Base-by-base conservation (phyloP, 2,113 vertebrate genomes). In the Periophthalmodon schlosseri region DNA sequence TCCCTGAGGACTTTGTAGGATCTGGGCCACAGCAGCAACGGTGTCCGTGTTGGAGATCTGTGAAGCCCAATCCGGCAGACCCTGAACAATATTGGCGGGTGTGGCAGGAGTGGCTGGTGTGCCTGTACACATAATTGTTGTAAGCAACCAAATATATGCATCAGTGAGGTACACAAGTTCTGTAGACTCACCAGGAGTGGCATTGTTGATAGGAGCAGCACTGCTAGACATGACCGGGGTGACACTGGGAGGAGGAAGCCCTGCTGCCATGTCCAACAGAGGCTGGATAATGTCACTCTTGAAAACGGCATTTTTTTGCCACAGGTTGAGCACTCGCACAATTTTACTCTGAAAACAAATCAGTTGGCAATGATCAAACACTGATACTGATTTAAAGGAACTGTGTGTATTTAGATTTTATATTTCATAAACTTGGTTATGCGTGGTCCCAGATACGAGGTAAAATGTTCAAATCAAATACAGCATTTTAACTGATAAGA, bases 251-350 rank as follows among this genome's bases (percentile, higher is more conserved):
- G 97, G 97, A 49, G 95, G 94, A 69, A 99, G 96, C 72, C 97
- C 98, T 60, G 95, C 97, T 24, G 98, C 98, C 97, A 99, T 98
- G 80, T 99, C 98, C 92, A 99, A 69, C 60, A 99, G 93, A 73
- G 98, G 98, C 86, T 99, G 98, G 78, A 99, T 98, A 87, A 99
- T 98, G 94, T 99, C 97, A 83, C 98, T 99, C 91, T 98, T 99
- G 86, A 99, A 99, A 21, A 99, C 98, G 0, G 94, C 96, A 85
- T 99, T 99, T 93, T 99, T 99, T 91, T 99, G 98, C 98, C 98
- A 99, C 23, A 99, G 93, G 84, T 99, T 99, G 66, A 99, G 93
- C 15, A 99, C 98, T 89, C 98, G 91, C 75, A 99, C 98, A 61
- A 99, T 98, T 92, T 99, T 99, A 92, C 98, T 99, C 98, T 99